Evolutionary conservation across 2,797 vertebrate species (phyloP).

Genomic region (Myotis planiceps): DNA sequence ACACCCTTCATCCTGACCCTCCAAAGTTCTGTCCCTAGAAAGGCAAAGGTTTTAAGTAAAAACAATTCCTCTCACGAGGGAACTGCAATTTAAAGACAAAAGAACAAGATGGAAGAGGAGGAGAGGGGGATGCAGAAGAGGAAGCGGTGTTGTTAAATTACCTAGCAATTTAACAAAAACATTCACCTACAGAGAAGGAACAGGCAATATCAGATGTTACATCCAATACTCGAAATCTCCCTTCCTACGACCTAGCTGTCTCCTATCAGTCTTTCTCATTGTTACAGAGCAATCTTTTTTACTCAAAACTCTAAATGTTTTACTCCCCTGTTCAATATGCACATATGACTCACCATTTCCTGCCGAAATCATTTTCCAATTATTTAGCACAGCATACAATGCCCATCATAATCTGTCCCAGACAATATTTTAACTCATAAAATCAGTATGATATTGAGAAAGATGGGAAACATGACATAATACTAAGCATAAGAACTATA

Average conservation of each 20-base stretch:
- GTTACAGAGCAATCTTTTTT: neutral
- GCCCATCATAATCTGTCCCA: neutral
- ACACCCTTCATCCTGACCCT: neutral
- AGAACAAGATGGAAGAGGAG: neutral
- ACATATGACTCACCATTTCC: neutral
- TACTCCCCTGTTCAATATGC: neutral
- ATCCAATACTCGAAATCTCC: neutral
- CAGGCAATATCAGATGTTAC: neutral
- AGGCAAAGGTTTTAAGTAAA: neutral
- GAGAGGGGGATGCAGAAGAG: neutral
- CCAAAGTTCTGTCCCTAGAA: neutral
- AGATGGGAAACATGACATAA: neutral
- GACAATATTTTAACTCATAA: neutral
- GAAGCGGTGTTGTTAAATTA: neutral
- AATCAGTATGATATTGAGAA: slow-evolving; percentile 13
- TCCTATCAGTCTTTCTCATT: neutral
- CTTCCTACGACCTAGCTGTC: neutral
- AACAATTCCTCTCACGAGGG: neutral
- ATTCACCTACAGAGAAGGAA: neutral
- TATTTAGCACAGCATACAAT: neutral
- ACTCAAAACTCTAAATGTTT: neutral
- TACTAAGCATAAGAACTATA: neutral
- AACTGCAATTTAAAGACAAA: neutral
- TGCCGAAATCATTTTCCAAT: neutral
- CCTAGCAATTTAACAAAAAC: neutral